Evolutionary conservation across 2,113 vertebrate species (phyloP).

Genomic region (Eudyptes chrysolophus): DNA sequence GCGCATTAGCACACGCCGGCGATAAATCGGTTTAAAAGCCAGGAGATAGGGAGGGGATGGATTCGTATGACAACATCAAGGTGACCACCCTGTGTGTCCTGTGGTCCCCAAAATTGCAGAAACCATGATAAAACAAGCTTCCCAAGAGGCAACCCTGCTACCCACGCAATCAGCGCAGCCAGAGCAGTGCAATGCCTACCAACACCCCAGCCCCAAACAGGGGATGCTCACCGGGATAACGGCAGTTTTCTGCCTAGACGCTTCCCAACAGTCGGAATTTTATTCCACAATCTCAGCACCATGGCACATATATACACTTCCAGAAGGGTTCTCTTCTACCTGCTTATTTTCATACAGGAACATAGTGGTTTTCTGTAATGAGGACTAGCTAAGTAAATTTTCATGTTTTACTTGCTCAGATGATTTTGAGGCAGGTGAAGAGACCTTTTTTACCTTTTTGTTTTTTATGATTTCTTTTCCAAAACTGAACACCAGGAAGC

Average conservation of each 20-base stretch:
- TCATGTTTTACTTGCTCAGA: neutral
- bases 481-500: neutral
- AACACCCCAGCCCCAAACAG: fast-evolving
- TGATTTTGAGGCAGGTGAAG: neutral
- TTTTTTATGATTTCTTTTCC: neutral
- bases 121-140: fast-evolving
- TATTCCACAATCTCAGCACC: fast-evolving
- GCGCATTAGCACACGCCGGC: fast-evolving
- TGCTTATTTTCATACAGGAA: neutral
- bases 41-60: fast-evolving
- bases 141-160: neutral
- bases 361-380: fast-evolving
- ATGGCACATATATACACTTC: fast-evolving
- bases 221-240: fast-evolving
- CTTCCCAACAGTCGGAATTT: fast-evolving
- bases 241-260: fast-evolving
- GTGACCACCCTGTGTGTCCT: too few relatives aligned
- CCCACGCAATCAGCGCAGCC: fast-evolving
- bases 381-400: neutral
- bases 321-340: neutral
- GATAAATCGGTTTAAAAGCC: neutral
- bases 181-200: fast-evolving
- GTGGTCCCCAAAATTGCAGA: neutral
- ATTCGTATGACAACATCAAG: fast-evolving
- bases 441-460: neutral